Evolutionary conservation across 2,113 vertebrate genomes (phyloP), one percentile per base, ranked within the genome.

Genomic region (Proterorhinus semilunaris): DNA sequence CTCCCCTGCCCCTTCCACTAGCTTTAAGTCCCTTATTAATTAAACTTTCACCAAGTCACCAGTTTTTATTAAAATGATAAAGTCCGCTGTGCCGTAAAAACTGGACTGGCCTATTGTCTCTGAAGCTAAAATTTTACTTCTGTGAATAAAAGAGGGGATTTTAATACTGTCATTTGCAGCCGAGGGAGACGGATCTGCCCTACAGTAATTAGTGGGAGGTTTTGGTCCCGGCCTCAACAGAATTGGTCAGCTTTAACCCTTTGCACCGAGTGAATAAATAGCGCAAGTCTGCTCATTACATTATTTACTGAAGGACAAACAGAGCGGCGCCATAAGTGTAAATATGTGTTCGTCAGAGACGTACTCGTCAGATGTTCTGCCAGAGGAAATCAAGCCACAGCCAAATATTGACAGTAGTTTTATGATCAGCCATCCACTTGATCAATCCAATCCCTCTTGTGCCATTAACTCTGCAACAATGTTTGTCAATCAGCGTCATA

Each of bases 11-110:
- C 87, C 90, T 91, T 88, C 80, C 83, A 78, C 54, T 79, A 84
- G 84, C 90, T 91, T 92, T 90, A 92, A 92, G 88, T 91, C 89
- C 87, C 89, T 90, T 92, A 92, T 92, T 93, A 92, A 93, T 93
- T 93, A 93, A 92, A 93, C 90, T 91, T 92, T 91, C 89, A 90
- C 89, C 88, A 92, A 92, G 88, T 92, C 88, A 81, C 87, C 78
- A 82, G 53, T 90, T 91, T 92, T 92, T 92, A 90, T 90, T 90
- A 91, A 91, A 91, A 92, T 88, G 90, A 91, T 89, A 91, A 88
- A 90, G 89, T 87, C 83, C 87, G 76, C 87, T 70, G 82, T 87
- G 79, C 78, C 80, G 71, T 89, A 86, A 89, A 36, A 91, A 86
- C 74, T 82, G 78, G 78, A 81, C 72, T 80, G 80, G 75, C 83